A percentile compares a stretch with the other conserved stretches of the same genome.
phyloP scores from a whole-genome alignment of 2,797 vertebrate species.

The Schizopygopsis malacanthus region DNA sequence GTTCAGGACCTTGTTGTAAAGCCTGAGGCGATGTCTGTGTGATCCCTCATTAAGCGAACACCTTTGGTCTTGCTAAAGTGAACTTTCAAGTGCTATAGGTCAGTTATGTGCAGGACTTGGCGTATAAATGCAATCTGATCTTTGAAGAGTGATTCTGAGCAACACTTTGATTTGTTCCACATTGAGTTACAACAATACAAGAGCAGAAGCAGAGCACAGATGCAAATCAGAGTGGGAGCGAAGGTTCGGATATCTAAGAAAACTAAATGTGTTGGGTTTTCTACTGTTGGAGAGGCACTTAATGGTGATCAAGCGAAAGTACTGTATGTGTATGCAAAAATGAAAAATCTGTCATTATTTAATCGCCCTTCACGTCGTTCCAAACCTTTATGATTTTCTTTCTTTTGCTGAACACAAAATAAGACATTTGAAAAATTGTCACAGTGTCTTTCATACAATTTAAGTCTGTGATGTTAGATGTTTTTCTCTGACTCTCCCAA shows the following conservation, averaged over 20 bases:
- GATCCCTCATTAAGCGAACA: background rate
- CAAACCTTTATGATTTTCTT: background rate
- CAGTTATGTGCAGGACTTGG: background rate
- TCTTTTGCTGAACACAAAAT: background rate
- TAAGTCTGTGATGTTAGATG: background rate
- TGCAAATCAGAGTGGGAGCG: background rate
- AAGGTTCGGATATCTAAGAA: background rate
- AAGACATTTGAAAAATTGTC: background rate
- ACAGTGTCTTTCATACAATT: background rate
- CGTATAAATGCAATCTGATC: background rate
- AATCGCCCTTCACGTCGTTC: background rate
- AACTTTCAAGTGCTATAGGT: background rate
- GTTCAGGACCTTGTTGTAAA: background rate
- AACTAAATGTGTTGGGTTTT: background rate
- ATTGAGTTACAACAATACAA: background rate
- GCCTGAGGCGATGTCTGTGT: background rate
- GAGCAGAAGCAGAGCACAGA: slow-evolving; percentile 12
- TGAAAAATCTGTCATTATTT: background rate
- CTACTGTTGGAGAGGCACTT: background rate
- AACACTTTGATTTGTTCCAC: background rate
- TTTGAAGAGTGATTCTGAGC: background rate
- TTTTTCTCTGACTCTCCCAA: background rate
- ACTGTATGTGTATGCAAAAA: background rate
- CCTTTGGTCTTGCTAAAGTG: background rate
- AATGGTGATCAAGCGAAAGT: background rate